Base-by-base conservation (phyloP, 2,888 invertebrate genomes). In the Pilophorus perplexus region DNA sequence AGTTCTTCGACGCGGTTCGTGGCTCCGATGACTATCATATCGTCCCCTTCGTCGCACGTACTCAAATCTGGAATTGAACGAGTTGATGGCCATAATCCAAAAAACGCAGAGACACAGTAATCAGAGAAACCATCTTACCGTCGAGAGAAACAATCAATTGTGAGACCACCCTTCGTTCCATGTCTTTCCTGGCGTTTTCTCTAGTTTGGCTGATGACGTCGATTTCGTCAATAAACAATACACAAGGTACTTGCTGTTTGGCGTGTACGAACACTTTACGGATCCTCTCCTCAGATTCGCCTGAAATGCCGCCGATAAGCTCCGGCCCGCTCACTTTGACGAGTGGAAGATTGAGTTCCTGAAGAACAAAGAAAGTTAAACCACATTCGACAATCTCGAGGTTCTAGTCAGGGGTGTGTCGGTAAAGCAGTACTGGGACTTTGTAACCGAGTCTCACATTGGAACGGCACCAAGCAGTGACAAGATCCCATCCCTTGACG, bases 141-240 rank as follows among this genome's bases (percentile, higher is more conserved):
- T 99, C 97, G 74, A 99, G 80, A 73, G 93, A 93, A 12, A 89
- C 85, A 33, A 95, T 79, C 64, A 99, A 78, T 77, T 98, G 97
- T 0, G 96, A 87, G 5, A 98, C 96, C 78, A 99, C 93, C 69
- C 98, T 80, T 69, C 90, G 84, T 76, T 98, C 96, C 97, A 98
- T 98, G 74, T 95, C 96, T 76, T 90, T 89, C 74, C 92, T 90
- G 2, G 93, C 93, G 73, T 87, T 87, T 66, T 93, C 87, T 74
- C 95, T 82, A 76, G 93, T 92, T 3, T 90, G 90, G 28, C 93
- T 91, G 48, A 99, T 89, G n/a, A 93, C 87, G 80, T 99, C 98
- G 68, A 99, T 91, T 80, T 98, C 96, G 79, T 99, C 98, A 70
- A 99, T 87, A 75, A 97, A 95, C 38, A 97, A 78, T 12, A 97